phyloP scores from a whole-genome alignment of 2,888 invertebrate species.

The Incurvaria masculella region DNA sequence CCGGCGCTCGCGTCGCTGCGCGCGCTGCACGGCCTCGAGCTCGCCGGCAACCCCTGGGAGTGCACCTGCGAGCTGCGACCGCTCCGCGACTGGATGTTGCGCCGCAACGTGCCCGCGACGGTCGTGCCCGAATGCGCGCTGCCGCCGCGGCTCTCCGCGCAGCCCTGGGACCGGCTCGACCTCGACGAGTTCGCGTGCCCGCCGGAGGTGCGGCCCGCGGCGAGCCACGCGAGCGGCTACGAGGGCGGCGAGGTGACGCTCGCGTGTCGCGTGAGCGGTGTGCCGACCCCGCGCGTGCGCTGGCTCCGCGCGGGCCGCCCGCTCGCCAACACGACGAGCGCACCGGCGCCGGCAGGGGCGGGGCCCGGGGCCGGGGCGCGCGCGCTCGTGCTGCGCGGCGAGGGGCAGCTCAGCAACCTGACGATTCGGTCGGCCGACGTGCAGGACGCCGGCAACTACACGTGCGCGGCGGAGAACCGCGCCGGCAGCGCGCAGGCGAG shows the following conservation, averaged over 20 bases:
- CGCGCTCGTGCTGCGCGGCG: slow-evolving; percentile 63
- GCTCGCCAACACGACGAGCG: slow-evolving; percentile 60
- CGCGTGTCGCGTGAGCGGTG: slow-evolving; percentile 66
- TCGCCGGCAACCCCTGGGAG: slow-evolving; percentile 81
- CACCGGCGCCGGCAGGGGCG: slow-evolving; percentile 11
- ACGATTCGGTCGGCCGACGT: slow-evolving; percentile 69
- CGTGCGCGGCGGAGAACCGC: slow-evolving; percentile 76
- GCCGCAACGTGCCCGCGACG: slow-evolving; percentile 71
- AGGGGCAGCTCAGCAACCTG: slow-evolving; percentile 67
- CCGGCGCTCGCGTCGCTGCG: slow-evolving; percentile 65
- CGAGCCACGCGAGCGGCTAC: slow-evolving; percentile 59
- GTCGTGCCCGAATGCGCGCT: slow-evolving; percentile 63
- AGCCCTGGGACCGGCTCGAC: slow-evolving; percentile 72
- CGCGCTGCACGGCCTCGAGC: slow-evolving; percentile 69
- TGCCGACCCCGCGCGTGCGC: slow-evolving; percentile 68
- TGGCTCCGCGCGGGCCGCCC: slow-evolving; percentile 71
- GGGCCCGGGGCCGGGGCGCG: slow-evolving; percentile 41
- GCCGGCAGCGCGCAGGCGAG: slow-evolving; percentile 74
- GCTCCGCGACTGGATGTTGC: slow-evolving; percentile 74
- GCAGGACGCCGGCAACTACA: slow-evolving; percentile 73
- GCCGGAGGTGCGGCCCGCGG: slow-evolving; percentile 64
- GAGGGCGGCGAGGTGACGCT: slow-evolving; percentile 74
- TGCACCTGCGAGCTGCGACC: slow-evolving; percentile 75
- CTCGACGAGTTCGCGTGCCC: slow-evolving; percentile 78
- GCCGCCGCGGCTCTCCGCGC: slow-evolving; percentile 61